phyloP scores from a whole-genome alignment of 2,888 invertebrate genomes.

The Scaptomyza caliginosa region DNA sequence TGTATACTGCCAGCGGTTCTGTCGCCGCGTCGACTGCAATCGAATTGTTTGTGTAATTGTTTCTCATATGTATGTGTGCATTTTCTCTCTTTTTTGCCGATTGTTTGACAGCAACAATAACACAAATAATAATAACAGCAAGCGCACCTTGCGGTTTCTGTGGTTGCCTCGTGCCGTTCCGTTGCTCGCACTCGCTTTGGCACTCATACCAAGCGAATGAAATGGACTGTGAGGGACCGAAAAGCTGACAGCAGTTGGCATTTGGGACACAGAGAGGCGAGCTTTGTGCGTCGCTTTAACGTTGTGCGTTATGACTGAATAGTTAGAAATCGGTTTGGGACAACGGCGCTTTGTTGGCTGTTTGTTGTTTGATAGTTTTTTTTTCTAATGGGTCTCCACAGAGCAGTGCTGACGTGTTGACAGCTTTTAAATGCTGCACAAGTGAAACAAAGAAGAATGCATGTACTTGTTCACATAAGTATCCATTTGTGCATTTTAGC shows the following conservation, averaged over 20 bases:
- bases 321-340: constrained; percentile 72
- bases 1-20: constrained; percentile 55
- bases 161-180: constrained; percentile 42
- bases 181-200: constrained; percentile 6
- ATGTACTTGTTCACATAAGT: neutral
- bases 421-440: constrained; percentile 43
- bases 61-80: constrained; percentile 44
- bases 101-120: constrained; percentile 54
- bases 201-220: constrained; percentile 34
- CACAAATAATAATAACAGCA: constrained; percentile 51
- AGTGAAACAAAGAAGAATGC: constrained; percentile 45
- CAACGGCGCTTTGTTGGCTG: constrained; percentile 60
- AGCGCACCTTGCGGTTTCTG: constrained; percentile 79
- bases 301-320: constrained; percentile 62
- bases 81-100: constrained; percentile 36
- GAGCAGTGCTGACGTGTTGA: constrained; percentile 51
- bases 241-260: constrained; percentile 31
- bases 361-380: constrained; percentile 57
- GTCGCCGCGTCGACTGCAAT: constrained; percentile 56
- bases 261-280: constrained; percentile 19
- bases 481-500: neutral
- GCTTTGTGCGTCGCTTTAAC: constrained; percentile 20
- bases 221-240: constrained; percentile 58
- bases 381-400: constrained; percentile 56
- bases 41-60: constrained; percentile 71